Base-by-base conservation (phyloP, 2,888 invertebrate species). In the Polymixis lichenea region DNA sequence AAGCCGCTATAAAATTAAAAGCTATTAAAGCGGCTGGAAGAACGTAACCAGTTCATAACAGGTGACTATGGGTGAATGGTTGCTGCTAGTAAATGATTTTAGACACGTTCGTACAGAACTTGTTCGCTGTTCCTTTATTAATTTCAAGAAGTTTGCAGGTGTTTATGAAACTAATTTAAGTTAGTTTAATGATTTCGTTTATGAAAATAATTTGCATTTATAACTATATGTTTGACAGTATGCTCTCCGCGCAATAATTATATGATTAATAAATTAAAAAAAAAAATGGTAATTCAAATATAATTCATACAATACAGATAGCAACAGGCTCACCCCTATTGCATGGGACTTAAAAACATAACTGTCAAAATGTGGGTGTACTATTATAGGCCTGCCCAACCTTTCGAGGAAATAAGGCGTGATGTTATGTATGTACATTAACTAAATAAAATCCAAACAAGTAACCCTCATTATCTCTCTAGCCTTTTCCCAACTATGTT, bases 1-100 rank as follows among this genome's bases (percentile, higher is more conserved):
- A 91, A 91, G 90, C 82, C 80, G 88, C 89, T 89, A 89, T 92
- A 92, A 91, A 93, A 89, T 90, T 89, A 89, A 87, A 90, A 89
- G 89, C 86, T 85, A 87, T 91, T 91, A 89, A 89, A 90, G 81
- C 76, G 67, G 72, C 84, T 85, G 72, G 71, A 84, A 83, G 76
- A 87, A 86, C 80, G 49, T 70, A 76, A 71, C 66, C 73, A 80
- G 77, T 85, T 83, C 75, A 81, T 77, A 82, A 72, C 83, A 84
- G 83, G 84, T 84, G 83, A 82, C 68, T 75, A 51, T 22, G 51
- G 66, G 49, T 77, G 67, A 85, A 72, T 64, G 65, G 75, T 56
- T 78, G 55, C 58, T 15, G 60, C 25, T 71, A 68, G 32, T 75
- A 69, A 76, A 75, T 79, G 60, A 66, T 43, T 72, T 53, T 72